phyloP scores from a whole-genome alignment of 2,888 invertebrate genomes.

The Caenorhabditis zanzibari region DNA sequence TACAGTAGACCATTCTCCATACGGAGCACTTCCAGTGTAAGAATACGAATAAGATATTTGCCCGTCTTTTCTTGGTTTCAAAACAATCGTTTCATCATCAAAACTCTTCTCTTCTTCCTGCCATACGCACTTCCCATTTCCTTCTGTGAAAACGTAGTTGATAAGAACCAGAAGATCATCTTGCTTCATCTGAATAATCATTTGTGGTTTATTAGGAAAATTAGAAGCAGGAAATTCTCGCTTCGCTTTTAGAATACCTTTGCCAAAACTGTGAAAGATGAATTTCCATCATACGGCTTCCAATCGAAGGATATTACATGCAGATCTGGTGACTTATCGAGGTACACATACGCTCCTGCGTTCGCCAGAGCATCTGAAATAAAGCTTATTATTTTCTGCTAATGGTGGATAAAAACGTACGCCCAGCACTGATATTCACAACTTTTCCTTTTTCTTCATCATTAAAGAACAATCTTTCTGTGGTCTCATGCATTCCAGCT shows the following conservation, averaged over 20 bases:
- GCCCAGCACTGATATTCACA: slow-evolving; percentile 70
- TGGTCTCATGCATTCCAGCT: slow-evolving; percentile 69
- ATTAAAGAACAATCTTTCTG: slow-evolving; percentile 68
- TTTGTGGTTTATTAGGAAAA: too few species aligned
- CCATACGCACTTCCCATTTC: slow-evolving; percentile 70
- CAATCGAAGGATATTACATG: slow-evolving; percentile 72
- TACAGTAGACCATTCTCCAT: slow-evolving; percentile 67
- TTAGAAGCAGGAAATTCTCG: neutral
- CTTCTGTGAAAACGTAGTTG: slow-evolving; percentile 70
- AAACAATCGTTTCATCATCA: slow-evolving; percentile 32
- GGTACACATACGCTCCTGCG: slow-evolving; percentile 72
- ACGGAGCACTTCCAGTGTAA: slow-evolving; percentile 26
- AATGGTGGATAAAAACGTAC: too few species aligned
- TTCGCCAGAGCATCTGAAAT: slow-evolving; percentile 68
- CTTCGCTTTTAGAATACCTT: slow-evolving; percentile 30
- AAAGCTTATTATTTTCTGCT: neutral
- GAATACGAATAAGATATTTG: slow-evolving; percentile 73
- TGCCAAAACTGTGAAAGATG: slow-evolving; percentile 74
- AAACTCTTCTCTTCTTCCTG: slow-evolving; percentile 59
- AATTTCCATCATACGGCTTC: slow-evolving; percentile 68
- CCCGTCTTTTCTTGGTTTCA: slow-evolving; percentile 53
- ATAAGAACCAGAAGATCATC: slow-evolving; percentile 71
- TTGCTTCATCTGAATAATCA: slow-evolving; percentile 66
- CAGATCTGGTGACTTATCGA: slow-evolving; percentile 67
- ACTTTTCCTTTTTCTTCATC: slow-evolving; percentile 64